These are phyloP conservation scores for Marisa cornuarietis DNA, from an alignment of 1,140 invertebrate species.

Conservation along the genomic window DNA sequence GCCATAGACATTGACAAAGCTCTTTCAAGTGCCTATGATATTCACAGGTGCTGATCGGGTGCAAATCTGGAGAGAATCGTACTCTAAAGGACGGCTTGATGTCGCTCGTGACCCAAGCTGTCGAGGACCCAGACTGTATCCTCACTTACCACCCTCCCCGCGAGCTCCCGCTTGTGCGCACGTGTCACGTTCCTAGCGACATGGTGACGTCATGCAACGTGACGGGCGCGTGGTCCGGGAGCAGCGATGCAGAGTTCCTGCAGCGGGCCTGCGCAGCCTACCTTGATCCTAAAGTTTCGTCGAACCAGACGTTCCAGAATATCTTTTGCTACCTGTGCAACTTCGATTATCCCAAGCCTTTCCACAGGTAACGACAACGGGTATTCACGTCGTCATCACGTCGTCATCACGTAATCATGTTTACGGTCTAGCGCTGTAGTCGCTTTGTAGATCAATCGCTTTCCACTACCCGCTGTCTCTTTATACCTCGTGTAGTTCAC, in stretches of 20 bases:
- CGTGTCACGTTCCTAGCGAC: constrained; percentile 15
- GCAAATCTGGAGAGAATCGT: neutral
- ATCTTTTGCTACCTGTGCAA: constrained; percentile 34
- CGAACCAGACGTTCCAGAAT: constrained; percentile 15
- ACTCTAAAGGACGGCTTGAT: neutral
- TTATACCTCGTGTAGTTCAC: too few relatives aligned
- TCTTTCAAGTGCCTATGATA: neutral
- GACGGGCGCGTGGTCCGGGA: constrained; percentile 25
- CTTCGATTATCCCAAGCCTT: constrained; percentile 9
- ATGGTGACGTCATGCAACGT: constrained; percentile 29
- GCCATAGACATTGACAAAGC: too few relatives aligned
- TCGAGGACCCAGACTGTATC: neutral
- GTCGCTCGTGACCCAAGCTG: neutral
- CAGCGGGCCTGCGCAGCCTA: constrained; percentile 25
- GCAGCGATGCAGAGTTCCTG: constrained; percentile 10
- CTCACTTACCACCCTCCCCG: constrained; percentile 15
- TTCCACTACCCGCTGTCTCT: too few relatives aligned
- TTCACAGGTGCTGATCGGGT: neutral
- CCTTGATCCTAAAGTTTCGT: constrained; percentile 12
- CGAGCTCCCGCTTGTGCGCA: constrained; percentile 1
- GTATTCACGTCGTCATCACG: too few relatives aligned
- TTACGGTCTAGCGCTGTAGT: too few relatives aligned
- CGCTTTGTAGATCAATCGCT: too few relatives aligned
- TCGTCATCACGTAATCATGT: too few relatives aligned
- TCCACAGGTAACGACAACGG: neutral